Evolutionary conservation across 1,140 invertebrate genomes (phyloP).

Genomic region (Brachionus paranguensis): DNA sequence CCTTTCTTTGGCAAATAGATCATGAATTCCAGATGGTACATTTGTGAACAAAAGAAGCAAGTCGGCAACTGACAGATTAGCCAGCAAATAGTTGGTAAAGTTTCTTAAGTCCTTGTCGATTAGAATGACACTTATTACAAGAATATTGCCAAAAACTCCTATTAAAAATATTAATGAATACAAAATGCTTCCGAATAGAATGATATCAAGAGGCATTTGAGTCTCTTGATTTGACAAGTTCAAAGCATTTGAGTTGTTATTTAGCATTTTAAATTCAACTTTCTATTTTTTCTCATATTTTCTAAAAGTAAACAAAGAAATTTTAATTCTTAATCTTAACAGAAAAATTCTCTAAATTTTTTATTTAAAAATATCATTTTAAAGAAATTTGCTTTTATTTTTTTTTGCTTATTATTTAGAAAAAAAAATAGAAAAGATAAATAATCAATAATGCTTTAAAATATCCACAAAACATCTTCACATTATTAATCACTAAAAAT

Average conservation of each 20-base stretch:
- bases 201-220: slow-evolving; percentile 13
- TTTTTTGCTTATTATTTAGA: too few species aligned
- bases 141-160: slow-evolving; percentile 78
- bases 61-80: slow-evolving; percentile 46
- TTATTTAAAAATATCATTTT: too few species aligned
- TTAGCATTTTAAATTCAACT: neutral
- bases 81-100: slow-evolving; percentile 84
- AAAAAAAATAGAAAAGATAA: too few species aligned
- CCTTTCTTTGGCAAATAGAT: slow-evolving; percentile 32
- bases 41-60: slow-evolving; percentile 43
- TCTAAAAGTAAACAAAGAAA: neutral
- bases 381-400: too few species aligned
- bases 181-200: slow-evolving; percentile 55
- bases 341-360: too few species aligned
- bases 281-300: neutral
- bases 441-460: too few species aligned
- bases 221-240: neutral
- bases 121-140: slow-evolving; percentile 83
- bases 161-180: slow-evolving; percentile 75
- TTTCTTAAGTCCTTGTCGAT: slow-evolving; percentile 86
- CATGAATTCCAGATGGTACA: slow-evolving; percentile 35
- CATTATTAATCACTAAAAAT: too few species aligned
- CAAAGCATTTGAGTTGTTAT: neutral
- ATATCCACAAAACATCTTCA: too few species aligned
- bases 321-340: too few species aligned